These are phyloP conservation scores for Ctenodactylus gundi DNA, from an alignment of 2,113 vertebrate species.

Conservation along the genomic window DNA sequence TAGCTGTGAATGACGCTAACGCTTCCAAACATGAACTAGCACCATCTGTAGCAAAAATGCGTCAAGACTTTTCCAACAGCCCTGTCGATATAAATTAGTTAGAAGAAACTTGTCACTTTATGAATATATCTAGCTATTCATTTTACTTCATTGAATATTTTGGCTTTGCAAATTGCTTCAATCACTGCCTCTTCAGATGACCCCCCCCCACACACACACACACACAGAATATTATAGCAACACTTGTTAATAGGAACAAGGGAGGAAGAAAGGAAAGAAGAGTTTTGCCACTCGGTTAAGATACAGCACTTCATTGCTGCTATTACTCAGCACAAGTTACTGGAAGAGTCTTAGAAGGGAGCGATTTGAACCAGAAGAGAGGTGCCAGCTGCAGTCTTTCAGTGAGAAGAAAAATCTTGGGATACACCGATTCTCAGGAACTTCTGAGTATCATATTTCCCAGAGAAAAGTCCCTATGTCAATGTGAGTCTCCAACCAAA, in stretches of 20 bases:
- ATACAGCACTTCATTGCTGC: background rate
- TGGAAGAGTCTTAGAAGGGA: background rate
- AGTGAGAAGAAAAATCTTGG: background rate
- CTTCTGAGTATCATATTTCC: background rate
- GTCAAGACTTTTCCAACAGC: too few relatives aligned
- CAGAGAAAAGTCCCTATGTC: background rate
- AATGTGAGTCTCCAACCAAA: background rate
- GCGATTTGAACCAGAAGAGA: background rate
- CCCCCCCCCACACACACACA: too few relatives aligned
- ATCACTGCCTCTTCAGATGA: background rate
- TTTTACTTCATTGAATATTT: background rate
- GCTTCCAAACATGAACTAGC: too few relatives aligned
- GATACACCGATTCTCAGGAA: background rate
- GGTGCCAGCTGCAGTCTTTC: background rate
- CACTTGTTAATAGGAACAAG: background rate
- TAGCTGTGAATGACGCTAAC: too few relatives aligned
- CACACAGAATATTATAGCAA: background rate
- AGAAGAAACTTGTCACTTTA: background rate
- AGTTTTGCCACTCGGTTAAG: background rate
- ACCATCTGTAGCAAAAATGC: too few relatives aligned
- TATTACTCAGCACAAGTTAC: background rate
- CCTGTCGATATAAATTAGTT: background rate
- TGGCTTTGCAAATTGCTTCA: background rate
- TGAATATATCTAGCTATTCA: background rate
- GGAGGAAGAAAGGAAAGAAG: background rate